These are phyloP conservation scores for Thamnaconus septentrionalis DNA, from an alignment of 2,113 vertebrate genomes.

Conservation along the genomic window DNA sequence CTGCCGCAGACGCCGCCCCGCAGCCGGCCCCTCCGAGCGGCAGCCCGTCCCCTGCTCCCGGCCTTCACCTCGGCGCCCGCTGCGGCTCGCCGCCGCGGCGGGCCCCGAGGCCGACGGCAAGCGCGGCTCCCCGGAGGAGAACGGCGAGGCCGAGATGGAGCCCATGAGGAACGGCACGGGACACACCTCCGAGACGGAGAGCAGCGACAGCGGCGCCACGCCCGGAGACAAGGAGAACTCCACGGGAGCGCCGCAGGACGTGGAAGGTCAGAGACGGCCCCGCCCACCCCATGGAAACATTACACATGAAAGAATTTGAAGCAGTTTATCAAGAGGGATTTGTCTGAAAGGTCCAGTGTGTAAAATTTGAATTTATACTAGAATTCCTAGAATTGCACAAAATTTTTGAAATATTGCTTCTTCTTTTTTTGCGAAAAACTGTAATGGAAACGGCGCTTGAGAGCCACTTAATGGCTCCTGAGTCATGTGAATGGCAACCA, in stretches of 20 bases:
- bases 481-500: too few species aligned
- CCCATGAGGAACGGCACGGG: conserved; percentile 87
- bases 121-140: conserved; percentile 78
- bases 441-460: too few species aligned
- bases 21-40: conserved; percentile 71
- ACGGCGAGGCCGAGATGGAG: conserved; percentile 84
- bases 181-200: conserved; percentile 83
- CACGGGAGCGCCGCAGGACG: conserved; percentile 62
- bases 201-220: conserved; percentile 69
- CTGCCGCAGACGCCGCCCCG: conserved; percentile 75
- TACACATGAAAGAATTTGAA: too few species aligned
- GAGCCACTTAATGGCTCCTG: too few species aligned
- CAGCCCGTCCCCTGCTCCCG: conserved; percentile 56
- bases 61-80: conserved; percentile 36
- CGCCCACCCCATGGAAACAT: too few species aligned
- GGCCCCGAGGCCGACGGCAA: conserved; percentile 68
- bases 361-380: too few species aligned
- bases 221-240: conserved; percentile 77
- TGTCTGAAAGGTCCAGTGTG: too few species aligned
- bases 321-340: too few species aligned
- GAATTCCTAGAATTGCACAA: too few species aligned
- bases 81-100: conserved; percentile 20
- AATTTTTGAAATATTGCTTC: too few species aligned
- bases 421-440: too few species aligned
- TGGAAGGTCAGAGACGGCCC: conserved; percentile 77